A percentile compares a stretch with the other conserved stretches of the same genome.
phyloP scores from a whole-genome alignment of 2,888 invertebrate species.

The Acanthosoma haemorrhoidale region DNA sequence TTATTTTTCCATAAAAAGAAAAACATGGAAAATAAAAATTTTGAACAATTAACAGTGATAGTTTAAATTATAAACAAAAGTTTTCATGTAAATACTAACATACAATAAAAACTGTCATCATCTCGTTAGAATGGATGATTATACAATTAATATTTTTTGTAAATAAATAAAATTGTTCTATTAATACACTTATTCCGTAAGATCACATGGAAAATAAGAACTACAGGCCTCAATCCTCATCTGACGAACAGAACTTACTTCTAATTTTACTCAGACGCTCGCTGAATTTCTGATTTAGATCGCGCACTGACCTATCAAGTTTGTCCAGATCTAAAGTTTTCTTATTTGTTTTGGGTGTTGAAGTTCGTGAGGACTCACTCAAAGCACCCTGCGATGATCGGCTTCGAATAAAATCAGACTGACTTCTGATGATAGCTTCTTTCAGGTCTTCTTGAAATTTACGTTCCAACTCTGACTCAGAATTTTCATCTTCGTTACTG shows the following conservation, averaged over 20 bases:
- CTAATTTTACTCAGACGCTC: conserved; percentile 3
- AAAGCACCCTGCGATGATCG: neutral
- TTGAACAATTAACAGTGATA: no score
- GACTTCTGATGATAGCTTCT: neutral
- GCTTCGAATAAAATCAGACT: neutral
- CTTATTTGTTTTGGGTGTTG: neutral
- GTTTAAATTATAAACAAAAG: no score
- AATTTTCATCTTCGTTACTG: neutral
- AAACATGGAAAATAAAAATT: no score
- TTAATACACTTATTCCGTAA: no score
- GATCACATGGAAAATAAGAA: no score
- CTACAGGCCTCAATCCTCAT: no score
- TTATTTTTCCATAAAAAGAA: no score
- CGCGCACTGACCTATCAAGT: neutral
- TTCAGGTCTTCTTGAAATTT: neutral
- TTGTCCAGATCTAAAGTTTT: neutral
- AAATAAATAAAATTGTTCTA: no score
- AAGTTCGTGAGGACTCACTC: neutral
- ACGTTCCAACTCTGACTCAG: neutral
- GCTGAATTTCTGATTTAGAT: neutral
- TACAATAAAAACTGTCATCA: no score
- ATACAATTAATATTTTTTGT: no score
- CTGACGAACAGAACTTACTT: neutral
- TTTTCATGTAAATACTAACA: no score
- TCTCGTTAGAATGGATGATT: no score